Conservation (phyloP, 2,888 invertebrate genomes). For the Polietes domitor region DNA sequence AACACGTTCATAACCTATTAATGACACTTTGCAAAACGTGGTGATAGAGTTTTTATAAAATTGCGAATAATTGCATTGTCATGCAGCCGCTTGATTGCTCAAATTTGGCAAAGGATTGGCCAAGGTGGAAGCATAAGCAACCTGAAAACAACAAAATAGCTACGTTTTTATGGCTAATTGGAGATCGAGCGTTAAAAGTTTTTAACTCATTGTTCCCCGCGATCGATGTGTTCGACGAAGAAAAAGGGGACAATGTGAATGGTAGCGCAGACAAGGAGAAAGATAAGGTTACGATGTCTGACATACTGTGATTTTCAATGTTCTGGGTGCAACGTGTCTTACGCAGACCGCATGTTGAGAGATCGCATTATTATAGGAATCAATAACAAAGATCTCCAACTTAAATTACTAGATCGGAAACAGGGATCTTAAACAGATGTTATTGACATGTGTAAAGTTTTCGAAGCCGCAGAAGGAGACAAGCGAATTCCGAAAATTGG, state of each 20-base stretch:
- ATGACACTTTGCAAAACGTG: no score
- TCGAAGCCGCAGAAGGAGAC: conserved; percentile 49
- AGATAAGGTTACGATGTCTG: conserved; percentile 62
- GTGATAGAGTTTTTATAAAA: no score
- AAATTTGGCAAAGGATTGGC: conserved; percentile 27
- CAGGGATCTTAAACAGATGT: conserved; percentile 59
- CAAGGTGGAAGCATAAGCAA: conserved; percentile 36
- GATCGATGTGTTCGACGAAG: conserved; percentile 54
- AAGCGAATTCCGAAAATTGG: conserved; percentile 55
- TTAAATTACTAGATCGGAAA: conserved; percentile 58
- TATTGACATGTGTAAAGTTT: conserved; percentile 59
- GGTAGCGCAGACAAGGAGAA: conserved; percentile 68
- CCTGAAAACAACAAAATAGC: conserved; percentile 25
- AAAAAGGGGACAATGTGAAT: conserved; percentile 61
- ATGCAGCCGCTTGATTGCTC: no score
- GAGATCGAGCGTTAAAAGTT: conserved; percentile 9
- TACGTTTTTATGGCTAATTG: conserved; percentile 42
- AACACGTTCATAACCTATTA: no score
- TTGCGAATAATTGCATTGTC: no score
- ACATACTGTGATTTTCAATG: conserved; percentile 66
- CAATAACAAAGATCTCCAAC: conserved; percentile 59
- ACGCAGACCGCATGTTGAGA: conserved; percentile 62
- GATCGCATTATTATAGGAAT: conserved; percentile 64
- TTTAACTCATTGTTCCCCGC: conserved; percentile 16
- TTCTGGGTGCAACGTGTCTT: conserved; percentile 52